Evolutionary conservation across 64 coral and sea anemone genomes (phyloP), one percentile per base, ranked within the genome.

Genomic region (Exaiptasia diaphana): DNA sequence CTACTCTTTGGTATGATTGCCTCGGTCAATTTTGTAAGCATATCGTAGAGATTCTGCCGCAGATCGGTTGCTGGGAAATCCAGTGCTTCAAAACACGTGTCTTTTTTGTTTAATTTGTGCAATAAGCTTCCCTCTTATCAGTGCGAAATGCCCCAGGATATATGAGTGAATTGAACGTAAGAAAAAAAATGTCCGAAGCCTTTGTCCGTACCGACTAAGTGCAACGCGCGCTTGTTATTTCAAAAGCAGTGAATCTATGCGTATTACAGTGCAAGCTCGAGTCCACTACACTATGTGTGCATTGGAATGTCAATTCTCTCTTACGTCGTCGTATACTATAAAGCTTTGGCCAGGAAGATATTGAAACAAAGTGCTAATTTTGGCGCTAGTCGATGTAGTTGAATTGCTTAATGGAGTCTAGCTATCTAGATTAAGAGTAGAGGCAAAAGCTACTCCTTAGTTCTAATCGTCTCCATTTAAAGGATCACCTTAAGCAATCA

Each of bases 101-200:
- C 64, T 61, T 37, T 80, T 88, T 46, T 88, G 85, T 88, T 53
- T 77, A 88, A 88, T 88, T 73, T 73, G 69, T 48, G 78, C 76
- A 88, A 88, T 80, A 80, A 81, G 76, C 68, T 56, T 31, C 59
- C 70, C 72, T 78, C 81, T 89, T 85, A 85, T 89, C 86, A 67
- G 55, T 79, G 82, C 67, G 72, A 85, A 87, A 83, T 77, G 91
- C 91, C 91, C 85, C 91, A 23, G 91, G 91, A 89, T 89, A 95
- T 89, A 45, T 68, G 84, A 70, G 67, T 87, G 75, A 87, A 59
- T 87, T 69, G 72, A 89, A 88, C 86, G 78, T 75, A 75, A 77
- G 48, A 77, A 55, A 35, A 65, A n/a, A n/a, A n/a, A n/a, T n/a
- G 22, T 65, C 12, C 61, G 6, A 64, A 27, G 38, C 61, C 61